Evolutionary conservation across 2,888 invertebrate species (phyloP).

Genomic region (Galeopsomyia nigrocyanea): DNA sequence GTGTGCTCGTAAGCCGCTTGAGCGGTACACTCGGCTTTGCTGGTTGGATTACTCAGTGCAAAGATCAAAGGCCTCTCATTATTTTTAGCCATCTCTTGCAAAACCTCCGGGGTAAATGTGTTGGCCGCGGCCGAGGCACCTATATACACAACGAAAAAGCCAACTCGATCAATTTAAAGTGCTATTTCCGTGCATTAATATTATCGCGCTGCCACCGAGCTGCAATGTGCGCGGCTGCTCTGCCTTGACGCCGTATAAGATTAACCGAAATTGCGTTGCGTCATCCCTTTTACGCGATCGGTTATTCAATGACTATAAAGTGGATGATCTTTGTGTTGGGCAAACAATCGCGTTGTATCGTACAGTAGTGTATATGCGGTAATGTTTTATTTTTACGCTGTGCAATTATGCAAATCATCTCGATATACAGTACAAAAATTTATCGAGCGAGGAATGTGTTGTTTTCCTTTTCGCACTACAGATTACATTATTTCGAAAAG

Average conservation of each 20-base stretch:
- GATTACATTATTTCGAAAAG: too few relatives aligned
- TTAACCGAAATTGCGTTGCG: conserved; percentile 1
- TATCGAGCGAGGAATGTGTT: too few relatives aligned
- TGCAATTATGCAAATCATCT: too few relatives aligned
- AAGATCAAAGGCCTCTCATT: conserved; percentile 94
- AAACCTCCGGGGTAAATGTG: conserved; percentile 89
- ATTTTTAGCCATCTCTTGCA: conserved; percentile 87
- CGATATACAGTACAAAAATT: too few relatives aligned
- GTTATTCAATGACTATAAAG: neutral
- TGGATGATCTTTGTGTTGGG: neutral
- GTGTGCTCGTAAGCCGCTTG: conserved; percentile 93
- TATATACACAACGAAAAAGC: conserved; percentile 56
- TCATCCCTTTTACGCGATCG: neutral
- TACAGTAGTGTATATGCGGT: too few relatives aligned
- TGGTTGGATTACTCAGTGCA: conserved; percentile 97
- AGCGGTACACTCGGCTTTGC: conserved; percentile 98
- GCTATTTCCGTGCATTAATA: too few relatives aligned
- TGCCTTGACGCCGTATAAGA: conserved; percentile 3
- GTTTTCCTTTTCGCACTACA: too few relatives aligned
- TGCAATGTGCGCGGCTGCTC: too few relatives aligned
- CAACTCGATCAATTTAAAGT: conserved; percentile 18
- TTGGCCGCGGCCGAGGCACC: conserved; percentile 95
- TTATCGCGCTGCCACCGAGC: too few relatives aligned
- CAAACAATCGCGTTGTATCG: neutral
- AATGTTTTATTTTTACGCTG: too few relatives aligned